These are phyloP conservation scores for Gallinago stenura DNA, from an alignment of 2,797 vertebrate genomes.

Conservation along the genomic window DNA sequence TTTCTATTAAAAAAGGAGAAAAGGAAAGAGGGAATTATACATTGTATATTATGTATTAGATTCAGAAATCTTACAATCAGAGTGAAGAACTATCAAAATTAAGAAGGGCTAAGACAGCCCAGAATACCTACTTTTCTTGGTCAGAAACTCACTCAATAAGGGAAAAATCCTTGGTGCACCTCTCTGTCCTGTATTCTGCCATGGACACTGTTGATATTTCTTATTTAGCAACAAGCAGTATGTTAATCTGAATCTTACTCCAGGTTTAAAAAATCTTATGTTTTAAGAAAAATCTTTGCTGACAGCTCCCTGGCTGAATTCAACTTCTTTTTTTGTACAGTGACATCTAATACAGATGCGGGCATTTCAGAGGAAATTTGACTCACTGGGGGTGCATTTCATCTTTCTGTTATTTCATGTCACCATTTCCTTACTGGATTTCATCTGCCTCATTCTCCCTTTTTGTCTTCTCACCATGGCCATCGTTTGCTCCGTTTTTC, in stretches of 20 bases:
- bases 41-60: background rate
- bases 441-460: background rate
- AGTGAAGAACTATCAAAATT: background rate
- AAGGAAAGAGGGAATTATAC: background rate
- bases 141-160: background rate
- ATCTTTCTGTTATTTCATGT: background rate
- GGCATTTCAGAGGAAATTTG: background rate
- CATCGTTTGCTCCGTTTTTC: constrained; percentile 1
- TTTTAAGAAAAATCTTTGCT: background rate
- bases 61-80: background rate
- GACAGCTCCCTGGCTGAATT: background rate
- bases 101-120: background rate
- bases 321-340: background rate
- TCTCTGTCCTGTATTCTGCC: background rate
- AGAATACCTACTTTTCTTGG: background rate
- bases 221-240: background rate
- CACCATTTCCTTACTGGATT: background rate
- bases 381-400: background rate
- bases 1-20: background rate
- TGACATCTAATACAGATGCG: background rate
- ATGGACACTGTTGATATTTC: background rate
- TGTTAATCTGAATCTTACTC: background rate
- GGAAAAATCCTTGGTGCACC: background rate
- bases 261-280: background rate
- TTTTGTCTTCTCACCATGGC: background rate